Evolutionary conservation across 2,888 invertebrate genomes (phyloP).

Genomic region (Ichneumoninae sp.): DNA sequence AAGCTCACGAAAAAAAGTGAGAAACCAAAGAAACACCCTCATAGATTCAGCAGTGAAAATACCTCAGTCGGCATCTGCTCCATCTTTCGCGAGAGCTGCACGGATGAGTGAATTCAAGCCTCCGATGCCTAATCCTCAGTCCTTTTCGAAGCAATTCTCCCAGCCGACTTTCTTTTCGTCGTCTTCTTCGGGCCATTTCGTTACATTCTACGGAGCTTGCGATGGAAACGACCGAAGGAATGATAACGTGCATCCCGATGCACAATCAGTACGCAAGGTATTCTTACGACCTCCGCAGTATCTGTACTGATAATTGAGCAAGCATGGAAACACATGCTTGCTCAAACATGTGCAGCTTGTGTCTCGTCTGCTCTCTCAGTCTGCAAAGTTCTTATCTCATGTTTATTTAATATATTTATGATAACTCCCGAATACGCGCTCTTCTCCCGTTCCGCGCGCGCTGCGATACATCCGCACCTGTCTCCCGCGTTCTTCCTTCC

Average conservation of each 20-base stretch:
- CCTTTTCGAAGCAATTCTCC: background rate
- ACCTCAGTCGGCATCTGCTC: background rate
- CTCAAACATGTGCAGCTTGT: no score
- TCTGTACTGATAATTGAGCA: background rate
- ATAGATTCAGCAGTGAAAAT: conserved; percentile 9
- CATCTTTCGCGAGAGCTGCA: background rate
- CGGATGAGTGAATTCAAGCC: conserved; percentile 3
- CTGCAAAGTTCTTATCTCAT: conserved; percentile 65
- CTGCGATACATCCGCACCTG: background rate
- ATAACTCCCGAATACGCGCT: conserved; percentile 4
- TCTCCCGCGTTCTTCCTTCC: background rate
- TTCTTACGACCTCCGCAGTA: background rate
- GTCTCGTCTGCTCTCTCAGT: conserved; percentile 41
- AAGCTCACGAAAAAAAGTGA: background rate
- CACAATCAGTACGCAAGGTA: conserved; percentile 9
- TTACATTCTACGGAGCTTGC: background rate
- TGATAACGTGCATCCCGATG: background rate
- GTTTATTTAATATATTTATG: conserved; percentile 65
- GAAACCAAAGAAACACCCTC: background rate
- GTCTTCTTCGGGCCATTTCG: background rate
- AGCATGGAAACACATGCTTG: background rate
- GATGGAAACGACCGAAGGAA: background rate
- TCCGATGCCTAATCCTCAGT: background rate
- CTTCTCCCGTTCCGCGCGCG: background rate
- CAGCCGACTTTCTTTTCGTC: background rate